phyloP scores from a whole-genome alignment of 2,113 vertebrate genomes.

The Calyptomena viridis region DNA sequence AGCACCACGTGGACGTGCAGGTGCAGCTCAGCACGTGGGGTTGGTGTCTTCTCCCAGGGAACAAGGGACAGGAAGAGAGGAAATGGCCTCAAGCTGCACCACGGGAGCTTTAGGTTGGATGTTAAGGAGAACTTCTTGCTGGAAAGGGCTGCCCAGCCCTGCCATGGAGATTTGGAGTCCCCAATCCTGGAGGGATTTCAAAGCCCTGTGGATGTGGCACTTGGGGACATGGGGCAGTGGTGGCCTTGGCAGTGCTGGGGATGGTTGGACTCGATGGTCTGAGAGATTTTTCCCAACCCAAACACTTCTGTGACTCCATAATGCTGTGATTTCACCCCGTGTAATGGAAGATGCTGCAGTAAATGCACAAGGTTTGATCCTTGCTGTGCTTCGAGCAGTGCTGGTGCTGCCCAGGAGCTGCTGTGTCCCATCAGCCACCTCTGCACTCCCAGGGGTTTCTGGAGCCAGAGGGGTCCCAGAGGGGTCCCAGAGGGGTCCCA shows the following conservation, averaged over 20 bases:
- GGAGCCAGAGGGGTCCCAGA: background rate
- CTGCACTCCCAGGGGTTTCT: background rate
- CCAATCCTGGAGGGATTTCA: background rate
- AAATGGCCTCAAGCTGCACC: background rate
- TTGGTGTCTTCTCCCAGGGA: background rate
- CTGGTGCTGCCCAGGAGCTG: background rate
- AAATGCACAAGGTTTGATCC: accelerated
- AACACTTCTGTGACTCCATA: no score
- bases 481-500: no score
- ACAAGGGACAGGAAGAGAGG: background rate
- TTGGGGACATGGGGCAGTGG: no score
- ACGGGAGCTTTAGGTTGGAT: background rate
- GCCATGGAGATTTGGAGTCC: no score
- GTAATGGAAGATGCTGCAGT: accelerated
- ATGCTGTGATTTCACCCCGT: background rate
- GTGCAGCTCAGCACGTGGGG: background rate
- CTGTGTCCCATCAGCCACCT: background rate
- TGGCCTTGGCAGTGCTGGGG: background rate
- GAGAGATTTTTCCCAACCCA: background rate
- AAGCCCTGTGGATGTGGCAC: background rate
- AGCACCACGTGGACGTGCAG: background rate
- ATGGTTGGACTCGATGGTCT: background rate
- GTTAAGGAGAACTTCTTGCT: background rate
- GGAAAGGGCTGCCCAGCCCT: background rate
- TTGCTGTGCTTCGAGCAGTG: no score